These are phyloP conservation scores for Notarius lentiginosus DNA, from an alignment of 2,113 vertebrate species.

Conservation along the genomic window DNA sequence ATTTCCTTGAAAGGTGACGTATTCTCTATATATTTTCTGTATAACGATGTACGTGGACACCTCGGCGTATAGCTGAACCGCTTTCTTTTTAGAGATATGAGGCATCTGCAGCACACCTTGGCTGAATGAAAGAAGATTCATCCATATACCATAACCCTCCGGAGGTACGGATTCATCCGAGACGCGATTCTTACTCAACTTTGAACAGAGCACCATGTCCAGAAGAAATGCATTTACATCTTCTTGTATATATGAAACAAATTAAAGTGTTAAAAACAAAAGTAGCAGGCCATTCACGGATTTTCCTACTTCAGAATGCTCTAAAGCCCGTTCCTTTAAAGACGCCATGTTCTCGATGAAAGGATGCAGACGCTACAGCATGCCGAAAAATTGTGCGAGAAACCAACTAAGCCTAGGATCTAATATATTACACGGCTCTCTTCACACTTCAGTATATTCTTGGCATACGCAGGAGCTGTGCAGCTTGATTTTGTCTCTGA, in stretches of 20 bases:
- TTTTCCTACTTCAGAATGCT: background rate
- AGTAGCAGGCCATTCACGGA: background rate
- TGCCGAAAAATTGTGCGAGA: conserved; percentile 52
- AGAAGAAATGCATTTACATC: background rate
- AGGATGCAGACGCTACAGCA: conserved; percentile 53
- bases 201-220: conserved; percentile 3
- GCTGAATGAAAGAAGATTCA: background rate
- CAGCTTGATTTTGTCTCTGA: background rate
- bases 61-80: background rate
- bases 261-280: background rate
- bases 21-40: background rate
- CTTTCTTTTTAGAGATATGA: background rate
- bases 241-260: background rate
- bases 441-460: conserved; percentile 31
- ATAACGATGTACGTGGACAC: background rate
- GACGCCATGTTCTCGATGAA: conserved; percentile 40
- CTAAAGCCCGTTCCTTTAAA: conserved; percentile 38
- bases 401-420: conserved; percentile 49
- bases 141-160: background rate
- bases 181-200: background rate
- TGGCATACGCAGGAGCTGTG: conserved; percentile 49
- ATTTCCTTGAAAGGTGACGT: background rate
- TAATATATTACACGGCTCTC: conserved; percentile 50
- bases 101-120: background rate
- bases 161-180: background rate